Conservation (phyloP, 2,797 vertebrate species). For the Chaetodon trifasciatus region DNA sequence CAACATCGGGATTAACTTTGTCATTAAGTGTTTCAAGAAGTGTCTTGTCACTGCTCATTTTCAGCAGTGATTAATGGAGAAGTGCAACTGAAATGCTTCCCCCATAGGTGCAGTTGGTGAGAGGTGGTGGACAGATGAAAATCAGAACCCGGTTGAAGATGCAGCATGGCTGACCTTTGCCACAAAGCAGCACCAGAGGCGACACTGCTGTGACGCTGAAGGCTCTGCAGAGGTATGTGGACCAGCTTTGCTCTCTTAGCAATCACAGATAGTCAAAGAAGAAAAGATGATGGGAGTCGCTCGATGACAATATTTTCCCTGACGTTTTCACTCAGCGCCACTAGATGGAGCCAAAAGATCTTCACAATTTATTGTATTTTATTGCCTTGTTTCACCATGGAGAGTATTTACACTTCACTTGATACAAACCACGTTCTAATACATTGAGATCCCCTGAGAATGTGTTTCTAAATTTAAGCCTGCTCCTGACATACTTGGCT, state of each 20-base stretch:
- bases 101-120: slow-evolving; percentile 66
- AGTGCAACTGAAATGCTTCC: not conserved
- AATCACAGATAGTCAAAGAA: not conserved
- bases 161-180: slow-evolving; percentile 61
- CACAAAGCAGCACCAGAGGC: slow-evolving; percentile 77
- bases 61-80: not conserved
- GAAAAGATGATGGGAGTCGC: not conserved
- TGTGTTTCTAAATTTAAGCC: not conserved
- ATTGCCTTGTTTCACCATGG: not conserved
- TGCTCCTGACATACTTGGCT: not conserved
- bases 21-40: not conserved
- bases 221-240: slow-evolving; percentile 83
- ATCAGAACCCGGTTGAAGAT: slow-evolving; percentile 81
- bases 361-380: not conserved
- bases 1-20: not conserved
- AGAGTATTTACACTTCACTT: slow-evolving; percentile 4
- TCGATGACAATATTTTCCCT: not conserved
- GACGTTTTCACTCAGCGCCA: slow-evolving; percentile 45
- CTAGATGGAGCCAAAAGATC: slow-evolving; percentile 76
- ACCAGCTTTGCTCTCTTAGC: not conserved
- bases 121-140: slow-evolving; percentile 77
- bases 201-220: slow-evolving; percentile 75
- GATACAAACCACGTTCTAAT: not conserved
- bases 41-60: not conserved
- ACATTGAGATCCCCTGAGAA: not conserved